phyloP scores from a whole-genome alignment of 64 coral and sea anemone species.

The Stylophora pistillata region DNA sequence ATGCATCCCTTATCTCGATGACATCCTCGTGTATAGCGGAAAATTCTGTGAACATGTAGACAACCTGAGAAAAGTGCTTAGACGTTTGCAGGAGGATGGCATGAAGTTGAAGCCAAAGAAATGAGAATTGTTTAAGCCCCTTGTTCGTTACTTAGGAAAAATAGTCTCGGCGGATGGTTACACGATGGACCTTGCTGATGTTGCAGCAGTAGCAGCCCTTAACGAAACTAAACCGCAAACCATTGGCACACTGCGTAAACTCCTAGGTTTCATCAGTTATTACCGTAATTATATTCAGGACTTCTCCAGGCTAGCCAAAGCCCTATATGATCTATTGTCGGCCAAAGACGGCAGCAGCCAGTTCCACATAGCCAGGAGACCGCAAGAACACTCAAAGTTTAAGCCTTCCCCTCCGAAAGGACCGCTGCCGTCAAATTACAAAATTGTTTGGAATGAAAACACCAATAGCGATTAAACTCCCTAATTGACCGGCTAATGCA shows the following conservation, averaged over 20 bases:
- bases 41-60: slow-evolving; percentile 1
- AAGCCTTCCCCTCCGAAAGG: no score
- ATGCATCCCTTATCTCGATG: slow-evolving; percentile 20
- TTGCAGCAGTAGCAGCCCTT: neutral
- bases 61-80: neutral
- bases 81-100: neutral
- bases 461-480: no score
- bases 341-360: no score
- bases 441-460: no score
- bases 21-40: slow-evolving; percentile 7
- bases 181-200: slow-evolving; percentile 2
- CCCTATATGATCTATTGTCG: no score
- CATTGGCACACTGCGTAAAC: slow-evolving; percentile 9
- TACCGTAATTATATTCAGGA: slow-evolving; percentile 24
- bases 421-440: no score
- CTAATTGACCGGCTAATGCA: no score
- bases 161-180: slow-evolving; percentile 35
- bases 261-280: slow-evolving; percentile 13
- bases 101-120: slow-evolving; percentile 52
- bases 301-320: slow-evolving; percentile 24
- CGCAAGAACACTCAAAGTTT: no score
- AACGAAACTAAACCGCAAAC: slow-evolving; percentile 3
- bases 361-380: no score
- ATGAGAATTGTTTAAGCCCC: slow-evolving; percentile 40
- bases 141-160: slow-evolving; percentile 20